Base-by-base conservation (phyloP, 2,797 vertebrate genomes). In the Paratrypauchen microcephalus region DNA sequence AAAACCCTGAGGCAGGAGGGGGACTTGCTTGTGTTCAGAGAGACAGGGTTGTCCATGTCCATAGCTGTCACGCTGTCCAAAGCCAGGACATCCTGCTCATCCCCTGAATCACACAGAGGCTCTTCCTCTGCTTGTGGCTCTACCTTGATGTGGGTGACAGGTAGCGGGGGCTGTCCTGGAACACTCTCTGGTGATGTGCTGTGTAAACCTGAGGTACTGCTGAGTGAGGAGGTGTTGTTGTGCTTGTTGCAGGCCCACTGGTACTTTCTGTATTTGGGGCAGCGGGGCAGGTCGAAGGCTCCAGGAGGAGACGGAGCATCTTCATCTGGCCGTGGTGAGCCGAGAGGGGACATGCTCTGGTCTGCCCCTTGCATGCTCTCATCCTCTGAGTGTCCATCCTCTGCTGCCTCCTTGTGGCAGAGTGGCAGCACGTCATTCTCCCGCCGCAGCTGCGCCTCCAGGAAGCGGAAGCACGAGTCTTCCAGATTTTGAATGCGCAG, bases 401-500 rank as follows among this genome's bases (percentile, higher is more conserved):
- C 94, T 0, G 93, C 66, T 1, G 92, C 90, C 79, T 93, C 96
- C 91, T 96, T 98, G 58, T 93, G 94, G 92, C 95, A 94, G 79
- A 95, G 93, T 73, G 95, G 93, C 78, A 96, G 82, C 78, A 94
- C 92, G 76, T 97, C 96, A 73, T 98, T 96, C 0, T 96, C 95
- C 66, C 94, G 96, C 83, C 96, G 95, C 80, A 99, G 94, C 74
- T 99, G 97, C 0, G 96, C 96, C 89, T 99, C 97, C 87, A 99
- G 94, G 89, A 99, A 99, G 85, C 97, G 96, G 93, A 99, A 99
- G 93, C 98, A 99, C 45, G 98, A 99, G 91, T 99, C 98, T 93
- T 99, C 98, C 74, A 99, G 94, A 93, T 99, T 99, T 93, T 99
- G 97, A 95, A 99, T 97, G 91, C 96, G 97, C 92, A 99, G 94